Percentiles rank a stretch among this genome's conserved stretches.
Evolutionary conservation across 2,797 vertebrate species (phyloP).

Genomic region (Tokudaia tokunoshimensis): DNA sequence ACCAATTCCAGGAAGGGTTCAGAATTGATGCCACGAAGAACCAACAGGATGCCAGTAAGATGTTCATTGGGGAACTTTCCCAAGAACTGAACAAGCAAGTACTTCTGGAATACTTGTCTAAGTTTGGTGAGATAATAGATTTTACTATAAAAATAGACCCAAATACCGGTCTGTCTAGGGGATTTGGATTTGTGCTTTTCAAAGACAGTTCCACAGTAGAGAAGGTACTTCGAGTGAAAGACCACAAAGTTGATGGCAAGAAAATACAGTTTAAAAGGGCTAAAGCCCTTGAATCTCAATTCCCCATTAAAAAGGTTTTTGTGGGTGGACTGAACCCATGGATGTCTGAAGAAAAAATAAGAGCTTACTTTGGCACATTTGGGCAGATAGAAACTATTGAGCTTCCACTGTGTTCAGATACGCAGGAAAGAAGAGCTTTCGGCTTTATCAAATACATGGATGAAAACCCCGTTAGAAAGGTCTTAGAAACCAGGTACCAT

Average conservation of each 20-base stretch:
- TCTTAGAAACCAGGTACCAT: constrained; percentile 91
- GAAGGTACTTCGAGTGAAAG: constrained; percentile 90
- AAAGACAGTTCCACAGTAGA: constrained; percentile 90
- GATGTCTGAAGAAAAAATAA: constrained; percentile 89
- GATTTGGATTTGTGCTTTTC: constrained; percentile 92
- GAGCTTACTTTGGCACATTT: constrained; percentile 90
- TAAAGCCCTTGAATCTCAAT: constrained; percentile 89
- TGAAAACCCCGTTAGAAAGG: constrained; percentile 89
- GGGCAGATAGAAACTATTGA: constrained; percentile 92
- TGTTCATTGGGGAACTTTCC: constrained; percentile 91
- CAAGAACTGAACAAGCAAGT: constrained; percentile 90
- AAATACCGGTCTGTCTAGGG: constrained; percentile 88
- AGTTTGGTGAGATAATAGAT: constrained; percentile 91
- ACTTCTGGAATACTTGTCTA: constrained; percentile 89
- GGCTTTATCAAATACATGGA: constrained; percentile 76
- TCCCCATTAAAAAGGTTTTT: constrained; percentile 90
- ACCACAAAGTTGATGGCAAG: constrained; percentile 91
- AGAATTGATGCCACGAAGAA: constrained; percentile 13
- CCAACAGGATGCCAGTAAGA: constrained; percentile 83
- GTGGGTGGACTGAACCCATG: constrained; percentile 90
- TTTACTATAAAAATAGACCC: constrained; percentile 92
- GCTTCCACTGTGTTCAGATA: constrained; percentile 90
- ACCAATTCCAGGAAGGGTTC: not conserved
- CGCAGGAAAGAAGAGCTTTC: constrained; percentile 90
- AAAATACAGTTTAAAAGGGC: constrained; percentile 91